These are phyloP conservation scores for Psammodynastes pulverulentus DNA, from an alignment of 2,113 vertebrate genomes.

Conservation along the genomic window DNA sequence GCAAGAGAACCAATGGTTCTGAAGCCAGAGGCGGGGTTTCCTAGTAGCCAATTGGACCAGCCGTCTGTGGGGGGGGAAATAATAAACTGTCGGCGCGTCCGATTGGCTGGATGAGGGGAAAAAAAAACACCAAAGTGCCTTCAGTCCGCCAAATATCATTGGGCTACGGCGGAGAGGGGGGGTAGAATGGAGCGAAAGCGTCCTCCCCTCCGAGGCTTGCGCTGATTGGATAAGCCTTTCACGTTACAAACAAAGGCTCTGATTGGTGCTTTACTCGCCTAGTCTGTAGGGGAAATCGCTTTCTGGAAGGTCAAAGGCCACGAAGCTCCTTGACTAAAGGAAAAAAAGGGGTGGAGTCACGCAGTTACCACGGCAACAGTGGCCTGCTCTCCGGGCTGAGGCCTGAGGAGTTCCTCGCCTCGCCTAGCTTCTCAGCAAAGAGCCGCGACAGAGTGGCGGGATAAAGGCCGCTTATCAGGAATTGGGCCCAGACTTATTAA, in stretches of 20 bases:
- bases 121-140: not conserved
- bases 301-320: not conserved
- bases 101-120: not conserved
- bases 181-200: not conserved
- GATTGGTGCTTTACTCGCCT: not conserved
- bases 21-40: not conserved
- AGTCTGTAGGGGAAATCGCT: not conserved
- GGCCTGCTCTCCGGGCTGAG: not conserved
- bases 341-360: not conserved
- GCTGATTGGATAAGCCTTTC: not conserved
- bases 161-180: not conserved
- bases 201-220: not conserved
- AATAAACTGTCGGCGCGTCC: not conserved
- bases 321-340: not conserved
- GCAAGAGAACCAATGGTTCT: not conserved
- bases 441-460: not conserved
- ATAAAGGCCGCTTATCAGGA: no score
- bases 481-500: not conserved
- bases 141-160: not conserved
- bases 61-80: no score
- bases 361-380: slow-evolving; percentile 9
- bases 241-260: not conserved
- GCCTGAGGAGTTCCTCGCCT: no score
- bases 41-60: not conserved
- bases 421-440: no score